Conservation (phyloP, 2,888 invertebrate genomes). For the Caenorhabditis macrosperma region DNA sequence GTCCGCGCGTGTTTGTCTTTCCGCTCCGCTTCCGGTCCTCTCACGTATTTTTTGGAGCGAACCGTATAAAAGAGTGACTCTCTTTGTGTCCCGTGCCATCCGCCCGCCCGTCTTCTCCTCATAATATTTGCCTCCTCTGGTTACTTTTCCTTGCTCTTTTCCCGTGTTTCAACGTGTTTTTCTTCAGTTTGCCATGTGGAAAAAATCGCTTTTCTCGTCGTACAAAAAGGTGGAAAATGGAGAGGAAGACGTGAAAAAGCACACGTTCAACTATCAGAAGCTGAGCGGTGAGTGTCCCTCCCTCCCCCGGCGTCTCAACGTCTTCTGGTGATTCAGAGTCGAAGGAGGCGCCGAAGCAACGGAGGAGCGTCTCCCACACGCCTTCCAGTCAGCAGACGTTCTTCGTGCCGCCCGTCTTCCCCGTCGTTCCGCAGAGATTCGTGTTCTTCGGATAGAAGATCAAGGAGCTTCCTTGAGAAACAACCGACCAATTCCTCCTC, state of each 20-base stretch:
- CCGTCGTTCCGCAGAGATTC: slow-evolving; percentile 35
- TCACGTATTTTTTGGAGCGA: slow-evolving; percentile 25
- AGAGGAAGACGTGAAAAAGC: slow-evolving; percentile 5
- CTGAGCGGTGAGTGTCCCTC: slow-evolving; percentile 18
- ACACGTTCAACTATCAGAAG: slow-evolving; percentile 38
- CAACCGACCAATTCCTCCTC: no score
- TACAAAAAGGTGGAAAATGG: slow-evolving; percentile 33
- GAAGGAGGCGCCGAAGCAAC: neutral
- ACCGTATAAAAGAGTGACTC: slow-evolving; percentile 3
- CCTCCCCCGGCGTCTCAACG: no score
- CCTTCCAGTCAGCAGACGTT: slow-evolving; percentile 35
- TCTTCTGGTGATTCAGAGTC: neutral
- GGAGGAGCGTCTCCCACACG: neutral
- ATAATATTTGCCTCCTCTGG: slow-evolving; percentile 47
- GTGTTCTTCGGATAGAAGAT: slow-evolving; percentile 32
- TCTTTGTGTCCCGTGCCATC: neutral
- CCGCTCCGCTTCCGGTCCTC: slow-evolving; percentile 41
- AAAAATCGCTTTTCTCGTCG: slow-evolving; percentile 29
- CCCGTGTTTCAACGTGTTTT: slow-evolving; percentile 9
- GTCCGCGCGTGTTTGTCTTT: slow-evolving; percentile 25
- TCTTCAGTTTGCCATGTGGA: slow-evolving; percentile 37
- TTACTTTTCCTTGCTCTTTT: no score
- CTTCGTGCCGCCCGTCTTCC: slow-evolving; percentile 34
- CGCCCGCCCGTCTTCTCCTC: neutral
- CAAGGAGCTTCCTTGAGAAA: slow-evolving; percentile 20